Base-by-base conservation (phyloP, 2,888 invertebrate species). In the Lithosia quadra region DNA sequence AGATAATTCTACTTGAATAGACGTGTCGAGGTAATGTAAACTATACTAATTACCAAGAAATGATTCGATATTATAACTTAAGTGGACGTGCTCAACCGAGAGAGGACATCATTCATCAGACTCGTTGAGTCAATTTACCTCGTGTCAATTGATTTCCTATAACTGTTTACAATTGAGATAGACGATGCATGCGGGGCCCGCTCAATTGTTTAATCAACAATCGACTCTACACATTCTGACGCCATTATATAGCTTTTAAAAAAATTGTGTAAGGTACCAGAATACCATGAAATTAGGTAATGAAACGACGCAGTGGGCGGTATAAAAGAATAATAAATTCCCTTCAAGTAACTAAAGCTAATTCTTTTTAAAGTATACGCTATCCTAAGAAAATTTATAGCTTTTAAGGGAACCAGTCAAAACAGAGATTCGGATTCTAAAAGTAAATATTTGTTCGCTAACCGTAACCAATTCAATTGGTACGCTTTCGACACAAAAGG, bases 71-170 rank as follows among this genome's bases (percentile, higher is more conserved):
- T 68, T 67, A 67, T 65, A 69, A 79, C 69, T 72, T 60, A 75
- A 77, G 70, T 66, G 73, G 79, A 84, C 80, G 76, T 72, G 77
- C 64, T 70, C 66, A 68, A 69, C 73, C 63, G 65, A 71, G 72
- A 71, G 73, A 75, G 73, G 74, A 78, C 83, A 84, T 86, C 89
- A 87, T 88, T 90, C 87, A 88, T 86, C 81, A 77, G 84, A 84
- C 84, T 88, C 78, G 81, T 90, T 84, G 84, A 88, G 86, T 85
- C 86, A 88, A 91, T 90, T 88, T 84, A 88, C 73, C 80, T 84
- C 78, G 88, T 89, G 90, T 90, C 93, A 94, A 95, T 94, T 93
- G 94, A 92, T 93, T 94, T 92, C 91, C 93, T 93, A 94, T 95
- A 93, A 93, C 88, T 87, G 90, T 91, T 90, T 88, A 90, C 92